Evolutionary conservation across 2,113 vertebrate genomes (phyloP).

Genomic region (Callipepla squamata): DNA sequence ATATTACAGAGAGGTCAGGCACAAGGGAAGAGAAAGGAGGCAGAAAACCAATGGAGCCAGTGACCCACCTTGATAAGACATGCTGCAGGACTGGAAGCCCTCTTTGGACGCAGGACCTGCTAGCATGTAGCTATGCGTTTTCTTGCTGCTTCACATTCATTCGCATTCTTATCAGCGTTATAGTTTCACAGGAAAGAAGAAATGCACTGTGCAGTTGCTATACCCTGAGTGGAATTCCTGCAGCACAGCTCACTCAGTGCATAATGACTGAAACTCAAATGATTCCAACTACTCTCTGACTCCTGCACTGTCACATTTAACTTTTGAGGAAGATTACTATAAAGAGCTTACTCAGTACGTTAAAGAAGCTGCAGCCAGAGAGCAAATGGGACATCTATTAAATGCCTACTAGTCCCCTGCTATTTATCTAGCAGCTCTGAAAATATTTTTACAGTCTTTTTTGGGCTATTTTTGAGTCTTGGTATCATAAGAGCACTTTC

Average conservation of each 20-base stretch:
- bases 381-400: background rate
- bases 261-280: accelerated
- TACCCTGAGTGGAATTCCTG: background rate
- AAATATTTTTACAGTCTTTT: background rate
- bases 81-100: background rate
- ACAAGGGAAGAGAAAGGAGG: background rate
- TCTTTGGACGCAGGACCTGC: accelerated
- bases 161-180: background rate
- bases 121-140: accelerated
- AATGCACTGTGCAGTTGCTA: background rate
- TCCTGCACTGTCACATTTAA: background rate
- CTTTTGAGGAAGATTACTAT: background rate
- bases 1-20: background rate
- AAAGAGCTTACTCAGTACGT: background rate
- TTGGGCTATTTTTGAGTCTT: background rate
- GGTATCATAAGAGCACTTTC: background rate
- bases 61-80: background rate
- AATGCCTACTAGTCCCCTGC: background rate
- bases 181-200: background rate
- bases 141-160: background rate
- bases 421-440: background rate
- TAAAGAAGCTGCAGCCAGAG: background rate
- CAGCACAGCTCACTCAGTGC: background rate
- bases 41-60: background rate
- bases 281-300: background rate